These are phyloP conservation scores for Mechanitis mazaeus DNA, from an alignment of 2,888 invertebrate species.

Conservation along the genomic window DNA sequence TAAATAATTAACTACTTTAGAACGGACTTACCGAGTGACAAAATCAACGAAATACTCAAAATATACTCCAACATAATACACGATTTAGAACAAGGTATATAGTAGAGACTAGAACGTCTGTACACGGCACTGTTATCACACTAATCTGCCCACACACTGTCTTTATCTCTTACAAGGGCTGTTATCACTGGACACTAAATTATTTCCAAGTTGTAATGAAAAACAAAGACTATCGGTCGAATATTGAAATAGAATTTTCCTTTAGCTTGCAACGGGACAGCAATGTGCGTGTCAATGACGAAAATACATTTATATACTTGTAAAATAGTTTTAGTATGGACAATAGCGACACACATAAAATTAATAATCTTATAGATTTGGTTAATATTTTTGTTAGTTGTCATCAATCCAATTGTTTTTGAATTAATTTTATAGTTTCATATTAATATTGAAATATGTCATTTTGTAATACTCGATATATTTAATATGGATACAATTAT, in stretches of 20 bases:
- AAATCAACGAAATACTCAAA: conserved; percentile 42
- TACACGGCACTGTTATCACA: conserved; percentile 49
- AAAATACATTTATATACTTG: conserved; percentile 40
- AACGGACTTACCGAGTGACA: conserved; percentile 52
- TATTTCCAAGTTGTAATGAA: conserved; percentile 50
- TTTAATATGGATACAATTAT: no score
- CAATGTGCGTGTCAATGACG: conserved; percentile 33
- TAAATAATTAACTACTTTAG: background rate
- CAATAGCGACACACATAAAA: no score
- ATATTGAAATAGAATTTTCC: conserved; percentile 35
- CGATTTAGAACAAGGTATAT: conserved; percentile 30
- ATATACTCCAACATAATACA: conserved; percentile 48
- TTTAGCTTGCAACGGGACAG: conserved; percentile 21
- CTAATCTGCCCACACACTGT: conserved; percentile 52
- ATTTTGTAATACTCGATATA: no score
- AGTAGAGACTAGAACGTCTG: conserved; percentile 36
- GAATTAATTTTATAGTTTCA: no score
- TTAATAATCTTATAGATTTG: no score
- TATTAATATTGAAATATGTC: no score
- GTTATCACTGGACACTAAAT: conserved; percentile 62
- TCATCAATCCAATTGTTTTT: no score
- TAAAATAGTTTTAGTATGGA: no score
- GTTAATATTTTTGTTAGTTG: no score
- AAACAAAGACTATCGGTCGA: conserved; percentile 36
- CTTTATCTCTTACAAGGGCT: conserved; percentile 50